Percentiles rank a stretch among this genome's conserved stretches.
phyloP scores from a whole-genome alignment of 2,113 vertebrate species.

The Mellivora capensis region DNA sequence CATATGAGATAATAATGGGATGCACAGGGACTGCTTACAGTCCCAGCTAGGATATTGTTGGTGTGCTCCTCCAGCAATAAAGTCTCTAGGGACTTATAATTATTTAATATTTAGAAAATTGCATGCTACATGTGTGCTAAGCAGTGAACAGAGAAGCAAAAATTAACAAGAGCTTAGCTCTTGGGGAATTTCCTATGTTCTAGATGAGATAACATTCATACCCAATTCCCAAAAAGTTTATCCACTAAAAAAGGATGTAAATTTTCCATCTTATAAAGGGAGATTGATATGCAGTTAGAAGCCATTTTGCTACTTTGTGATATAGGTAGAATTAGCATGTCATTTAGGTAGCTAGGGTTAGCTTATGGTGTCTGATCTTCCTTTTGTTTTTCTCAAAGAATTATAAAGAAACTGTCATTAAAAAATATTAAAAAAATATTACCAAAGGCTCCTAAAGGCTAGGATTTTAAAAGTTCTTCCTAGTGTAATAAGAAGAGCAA shows the following conservation, averaged over 20 bases:
- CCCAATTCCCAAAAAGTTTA: background rate
- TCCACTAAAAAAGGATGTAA: background rate
- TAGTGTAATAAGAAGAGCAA: background rate
- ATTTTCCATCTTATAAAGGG: background rate
- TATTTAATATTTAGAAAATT: conserved; percentile 62
- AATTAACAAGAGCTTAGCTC: conserved; percentile 7
- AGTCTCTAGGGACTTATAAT: conserved; percentile 54
- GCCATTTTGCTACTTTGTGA: background rate
- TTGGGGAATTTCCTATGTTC: background rate
- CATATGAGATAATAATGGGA: conserved; percentile 13
- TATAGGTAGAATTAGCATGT: background rate
- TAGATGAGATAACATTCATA: background rate
- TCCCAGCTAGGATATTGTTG: background rate
- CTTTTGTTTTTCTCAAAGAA: conserved; percentile 37
- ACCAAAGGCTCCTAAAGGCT: background rate
- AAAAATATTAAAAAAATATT: background rate
- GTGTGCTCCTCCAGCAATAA: background rate
- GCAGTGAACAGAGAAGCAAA: conserved; percentile 19
- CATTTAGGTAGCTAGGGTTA: background rate
- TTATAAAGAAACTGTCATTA: background rate
- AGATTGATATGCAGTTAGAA: background rate
- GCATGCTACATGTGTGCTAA: background rate
- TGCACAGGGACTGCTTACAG: background rate
- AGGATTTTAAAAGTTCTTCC: conserved; percentile 24
- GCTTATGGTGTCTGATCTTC: background rate